Evolutionary conservation across 2,797 vertebrate genomes (phyloP).

Genomic region (Chelon labrosus): DNA sequence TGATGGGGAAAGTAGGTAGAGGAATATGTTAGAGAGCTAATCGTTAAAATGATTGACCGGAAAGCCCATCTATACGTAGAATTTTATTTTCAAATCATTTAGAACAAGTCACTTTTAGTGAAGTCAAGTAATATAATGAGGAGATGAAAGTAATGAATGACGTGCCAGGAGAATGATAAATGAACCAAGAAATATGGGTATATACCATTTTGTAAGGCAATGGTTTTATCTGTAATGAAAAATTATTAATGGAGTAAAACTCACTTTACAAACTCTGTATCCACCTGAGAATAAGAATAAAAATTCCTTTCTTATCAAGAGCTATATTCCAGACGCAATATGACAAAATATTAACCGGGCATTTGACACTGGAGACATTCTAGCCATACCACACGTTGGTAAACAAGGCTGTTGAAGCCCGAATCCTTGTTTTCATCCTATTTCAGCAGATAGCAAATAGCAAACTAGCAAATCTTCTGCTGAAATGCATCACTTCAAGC

Average conservation of each 20-base stretch:
- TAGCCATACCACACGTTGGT: slow-evolving; percentile 20
- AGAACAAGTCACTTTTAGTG: slow-evolving; percentile 32
- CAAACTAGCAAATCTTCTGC: slow-evolving; percentile 53
- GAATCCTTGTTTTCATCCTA: slow-evolving; percentile 29
- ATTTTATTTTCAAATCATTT: slow-evolving; percentile 12
- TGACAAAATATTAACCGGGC: slow-evolving; percentile 51
- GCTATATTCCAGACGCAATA: slow-evolving; percentile 50
- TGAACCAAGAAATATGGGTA: slow-evolving; percentile 34
- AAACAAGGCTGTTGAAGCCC: slow-evolving; percentile 41
- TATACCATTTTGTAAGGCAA: slow-evolving; percentile 41
- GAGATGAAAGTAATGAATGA: slow-evolving; percentile 53
- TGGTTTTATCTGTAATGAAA: slow-evolving; percentile 54
- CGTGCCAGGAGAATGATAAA: slow-evolving; percentile 37
- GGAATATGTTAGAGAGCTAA: slow-evolving; percentile 80
- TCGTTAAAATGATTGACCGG: slow-evolving; percentile 75
- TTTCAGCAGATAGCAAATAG: slow-evolving; percentile 25
- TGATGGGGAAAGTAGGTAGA: slow-evolving; percentile 68
- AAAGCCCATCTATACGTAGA: slow-evolving; percentile 42
- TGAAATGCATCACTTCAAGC: slow-evolving; percentile 66
- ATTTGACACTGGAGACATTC: slow-evolving; percentile 53
- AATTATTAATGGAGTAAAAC: slow-evolving; percentile 44
- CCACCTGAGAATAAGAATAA: slow-evolving; percentile 25
- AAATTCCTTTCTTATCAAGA: slow-evolving; percentile 55
- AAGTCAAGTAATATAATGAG: slow-evolving; percentile 55
- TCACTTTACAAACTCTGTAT: slow-evolving; percentile 25